Base-by-base conservation (phyloP, 1,140 invertebrate genomes). In the Hestina assimilis region DNA sequence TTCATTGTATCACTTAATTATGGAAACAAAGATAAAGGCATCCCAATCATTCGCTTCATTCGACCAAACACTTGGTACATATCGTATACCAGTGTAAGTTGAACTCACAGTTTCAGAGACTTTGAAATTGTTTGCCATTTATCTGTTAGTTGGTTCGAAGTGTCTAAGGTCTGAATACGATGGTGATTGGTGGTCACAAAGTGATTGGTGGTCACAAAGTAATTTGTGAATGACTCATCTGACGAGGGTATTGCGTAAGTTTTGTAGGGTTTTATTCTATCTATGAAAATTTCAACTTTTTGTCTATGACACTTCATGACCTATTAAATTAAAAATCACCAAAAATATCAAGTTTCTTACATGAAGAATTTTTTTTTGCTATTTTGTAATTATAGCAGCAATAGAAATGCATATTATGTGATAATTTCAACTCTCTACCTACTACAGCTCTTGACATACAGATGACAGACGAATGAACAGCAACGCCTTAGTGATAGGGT, bases 171-270 rank as follows among this genome's bases (percentile, higher is more conserved):
- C 70, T 59, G 33, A 3, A 6, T 45, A 63, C 60, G 61, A 59
- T 60, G 53, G 42, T 63, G 67, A 79, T 84, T n/a, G n/a, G n/a
- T 79, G 80, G 75, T 84, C 79, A 84, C 75, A 74, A 71, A 73
- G 81, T 82, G 82, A 84, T 84, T 84, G 81, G 73, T 67, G 75
- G 69, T 47, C 69, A 42, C 70, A 81, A 82, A 79, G 77, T 82
- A 84, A 66, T 75, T 79, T 77, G 82, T 75, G 82, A 84, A 84
- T 82, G 81, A 84, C 75, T 76, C 69, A 72, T 59, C 70, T 80
- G 81, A 84, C 79, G 77, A 77, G 75, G 81, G 75, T 78, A 56
- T 68, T 62, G 33, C 33, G 54, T 69, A n/a, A 71, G 73, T 71
- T 73, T 56, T 64, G 57, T n/a, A n/a, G 66, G 75, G 60, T 62